Conservation (phyloP, 2,888 invertebrate genomes). For the Drosophila picticornis region DNA sequence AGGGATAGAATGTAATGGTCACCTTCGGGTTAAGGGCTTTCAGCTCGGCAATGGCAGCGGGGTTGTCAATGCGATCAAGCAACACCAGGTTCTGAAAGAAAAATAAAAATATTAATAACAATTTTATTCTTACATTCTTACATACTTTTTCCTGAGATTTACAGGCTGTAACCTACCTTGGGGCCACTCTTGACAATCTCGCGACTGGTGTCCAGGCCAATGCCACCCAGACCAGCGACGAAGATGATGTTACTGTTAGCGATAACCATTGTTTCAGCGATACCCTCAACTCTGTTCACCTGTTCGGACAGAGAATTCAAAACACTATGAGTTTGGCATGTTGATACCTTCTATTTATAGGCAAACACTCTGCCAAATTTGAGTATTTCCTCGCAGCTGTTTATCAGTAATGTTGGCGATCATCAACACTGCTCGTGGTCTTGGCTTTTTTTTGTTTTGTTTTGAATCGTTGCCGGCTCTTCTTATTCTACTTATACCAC, state of each 20-base stretch:
- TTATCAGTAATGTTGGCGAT: conserved; percentile 37
- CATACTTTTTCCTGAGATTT: not conserved
- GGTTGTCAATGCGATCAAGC: conserved; percentile 70
- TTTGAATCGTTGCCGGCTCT: conserved; percentile 13
- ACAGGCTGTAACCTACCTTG: conserved; percentile 40
- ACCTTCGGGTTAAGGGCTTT: conserved; percentile 64
- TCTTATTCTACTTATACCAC: conserved; percentile 3
- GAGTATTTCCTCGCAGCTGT: conserved; percentile 7
- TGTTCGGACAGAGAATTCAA: conserved; percentile 28
- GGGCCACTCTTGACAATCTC: conserved; percentile 61
- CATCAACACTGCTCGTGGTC: not conserved
- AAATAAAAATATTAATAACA: not conserved
- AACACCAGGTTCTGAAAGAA: conserved; percentile 76
- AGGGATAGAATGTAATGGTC: conserved; percentile 67
- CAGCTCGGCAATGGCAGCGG: conserved; percentile 62
- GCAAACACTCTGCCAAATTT: not conserved
- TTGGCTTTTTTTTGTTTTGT: conserved; percentile 16
- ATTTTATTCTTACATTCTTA: not conserved
- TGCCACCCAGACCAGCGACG: conserved; percentile 81
- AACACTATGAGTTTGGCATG: conserved; percentile 24
- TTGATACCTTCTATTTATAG: conserved; percentile 58
- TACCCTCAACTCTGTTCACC: conserved; percentile 33
- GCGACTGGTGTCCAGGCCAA: conserved; percentile 78
- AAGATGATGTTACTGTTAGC: conserved; percentile 75
- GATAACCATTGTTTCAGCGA: conserved; percentile 57